These are phyloP conservation scores for Agriopis aurantiaria DNA, from an alignment of 2,888 invertebrate species.

Conservation along the genomic window DNA sequence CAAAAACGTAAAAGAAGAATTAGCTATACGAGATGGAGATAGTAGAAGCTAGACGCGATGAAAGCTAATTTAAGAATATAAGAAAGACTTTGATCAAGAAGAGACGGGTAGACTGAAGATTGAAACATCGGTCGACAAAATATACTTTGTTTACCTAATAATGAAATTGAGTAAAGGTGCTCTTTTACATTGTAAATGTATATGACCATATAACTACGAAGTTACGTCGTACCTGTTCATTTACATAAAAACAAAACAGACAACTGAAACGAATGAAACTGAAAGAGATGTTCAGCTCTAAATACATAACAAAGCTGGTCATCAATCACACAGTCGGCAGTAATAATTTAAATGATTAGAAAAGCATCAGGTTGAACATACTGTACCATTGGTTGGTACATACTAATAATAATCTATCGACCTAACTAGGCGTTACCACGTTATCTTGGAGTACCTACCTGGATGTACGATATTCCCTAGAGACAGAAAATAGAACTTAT, in stretches of 20 bases:
- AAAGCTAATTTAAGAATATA: neutral
- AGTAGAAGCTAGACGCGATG: neutral
- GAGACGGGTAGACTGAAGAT: neutral
- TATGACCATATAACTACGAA: neutral
- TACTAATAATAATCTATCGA: too few relatives aligned
- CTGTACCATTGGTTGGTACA: too few relatives aligned
- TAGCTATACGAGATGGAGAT: neutral
- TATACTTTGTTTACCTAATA: neutral
- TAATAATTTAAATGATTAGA: neutral
- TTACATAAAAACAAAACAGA: constrained; percentile 9
- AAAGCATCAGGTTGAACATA: too few relatives aligned
- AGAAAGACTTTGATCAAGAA: too few relatives aligned
- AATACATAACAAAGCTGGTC: constrained; percentile 6
- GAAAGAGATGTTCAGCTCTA: constrained; percentile 16
- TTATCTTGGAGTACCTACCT: too few relatives aligned
- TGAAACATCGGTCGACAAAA: neutral
- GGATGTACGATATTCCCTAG: too few relatives aligned
- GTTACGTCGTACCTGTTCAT: neutral
- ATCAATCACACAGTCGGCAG: constrained; percentile 2
- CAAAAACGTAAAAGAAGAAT: neutral
- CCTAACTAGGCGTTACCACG: too few relatives aligned
- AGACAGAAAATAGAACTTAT: too few relatives aligned
- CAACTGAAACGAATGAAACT: constrained; percentile 3
- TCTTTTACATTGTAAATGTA: neutral
- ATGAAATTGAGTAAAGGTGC: too few relatives aligned